Evolutionary conservation across 2,797 vertebrate species (phyloP).

Genomic region (Sebastes cheni): DNA sequence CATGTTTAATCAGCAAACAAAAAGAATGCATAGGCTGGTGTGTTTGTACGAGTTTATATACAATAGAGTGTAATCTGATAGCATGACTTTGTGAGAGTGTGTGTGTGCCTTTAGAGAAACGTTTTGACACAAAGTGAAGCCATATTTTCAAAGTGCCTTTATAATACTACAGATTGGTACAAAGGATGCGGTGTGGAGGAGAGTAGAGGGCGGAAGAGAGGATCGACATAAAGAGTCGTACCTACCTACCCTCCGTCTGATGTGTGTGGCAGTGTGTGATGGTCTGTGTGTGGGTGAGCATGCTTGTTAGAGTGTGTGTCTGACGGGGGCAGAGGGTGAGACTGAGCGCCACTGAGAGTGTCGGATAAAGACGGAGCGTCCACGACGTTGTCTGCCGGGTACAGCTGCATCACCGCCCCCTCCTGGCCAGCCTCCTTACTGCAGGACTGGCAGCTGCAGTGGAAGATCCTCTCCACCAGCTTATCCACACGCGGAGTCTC

Average conservation of each 20-base stretch:
- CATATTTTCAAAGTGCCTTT: conserved; percentile 70
- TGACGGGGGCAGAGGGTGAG: conserved; percentile 62
- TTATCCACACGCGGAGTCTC: conserved; percentile 93
- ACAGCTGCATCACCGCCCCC: conserved; percentile 90
- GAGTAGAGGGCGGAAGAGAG: accelerated
- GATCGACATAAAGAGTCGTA: neutral
- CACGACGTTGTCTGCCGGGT: conserved; percentile 79
- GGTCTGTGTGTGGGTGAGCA: conserved; percentile 60
- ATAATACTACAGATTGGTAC: conserved; percentile 61
- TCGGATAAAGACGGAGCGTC: conserved; percentile 68
- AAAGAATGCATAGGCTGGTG: conserved; percentile 40
- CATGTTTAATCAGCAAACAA: conserved; percentile 50
- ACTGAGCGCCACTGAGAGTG: conserved; percentile 64
- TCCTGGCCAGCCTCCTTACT: conserved; percentile 91
- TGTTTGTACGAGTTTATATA: conserved; percentile 43
- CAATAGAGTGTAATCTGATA: conserved; percentile 44
- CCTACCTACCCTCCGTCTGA: conserved; percentile 76
- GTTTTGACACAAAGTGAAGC: conserved; percentile 49
- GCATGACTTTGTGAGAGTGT: conserved; percentile 28
- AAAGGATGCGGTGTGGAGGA: conserved; percentile 43
- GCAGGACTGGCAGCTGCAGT: conserved; percentile 97
- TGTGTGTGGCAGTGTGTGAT: conserved; percentile 76
- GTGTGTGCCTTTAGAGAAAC: conserved; percentile 34
- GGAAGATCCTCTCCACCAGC: conserved; percentile 95
- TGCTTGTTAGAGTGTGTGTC: conserved; percentile 67